These are phyloP conservation scores for Percina caprodes DNA, from an alignment of 2,113 vertebrate species.

Conservation along the genomic window DNA sequence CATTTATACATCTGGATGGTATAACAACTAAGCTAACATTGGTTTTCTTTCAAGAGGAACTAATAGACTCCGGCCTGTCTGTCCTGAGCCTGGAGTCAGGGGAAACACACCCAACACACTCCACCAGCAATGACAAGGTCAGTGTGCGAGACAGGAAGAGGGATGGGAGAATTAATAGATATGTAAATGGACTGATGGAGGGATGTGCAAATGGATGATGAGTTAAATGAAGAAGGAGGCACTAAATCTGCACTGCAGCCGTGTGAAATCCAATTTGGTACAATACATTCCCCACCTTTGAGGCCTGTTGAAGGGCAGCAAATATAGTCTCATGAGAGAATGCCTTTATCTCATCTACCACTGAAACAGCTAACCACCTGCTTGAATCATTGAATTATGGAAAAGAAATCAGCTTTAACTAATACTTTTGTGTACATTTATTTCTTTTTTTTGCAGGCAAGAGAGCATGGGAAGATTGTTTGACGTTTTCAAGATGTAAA, in stretches of 20 bases:
- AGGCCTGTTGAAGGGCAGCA: constrained; percentile 44
- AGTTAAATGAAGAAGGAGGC: constrained; percentile 46
- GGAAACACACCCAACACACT: constrained; percentile 73
- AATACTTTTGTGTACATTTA: constrained; percentile 2
- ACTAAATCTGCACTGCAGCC: constrained; percentile 60
- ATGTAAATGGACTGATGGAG: constrained; percentile 57
- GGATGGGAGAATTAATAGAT: constrained; percentile 36
- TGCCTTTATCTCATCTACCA: constrained; percentile 37
- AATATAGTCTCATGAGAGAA: constrained; percentile 43
- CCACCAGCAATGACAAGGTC: constrained; percentile 83
- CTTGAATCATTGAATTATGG: constrained; percentile 13
- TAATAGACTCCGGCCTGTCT: constrained; percentile 79
- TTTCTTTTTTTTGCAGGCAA: constrained; percentile 72
- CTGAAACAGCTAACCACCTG: constrained; percentile 6
- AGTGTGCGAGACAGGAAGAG: constrained; percentile 44
- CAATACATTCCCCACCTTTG: constrained; percentile 40
- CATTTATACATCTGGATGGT: neutral
- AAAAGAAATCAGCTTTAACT: constrained; percentile 8
- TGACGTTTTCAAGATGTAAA: constrained; percentile 58
- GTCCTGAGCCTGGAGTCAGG: constrained; percentile 79
- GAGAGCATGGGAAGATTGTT: constrained; percentile 84
- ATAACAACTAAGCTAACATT: neutral
- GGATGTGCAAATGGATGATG: constrained; percentile 63
- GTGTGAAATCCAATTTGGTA: constrained; percentile 41
- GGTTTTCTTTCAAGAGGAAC: constrained; percentile 74